phyloP scores from a whole-genome alignment of 2,888 invertebrate genomes.

The Alviniconcha strummeri region DNA sequence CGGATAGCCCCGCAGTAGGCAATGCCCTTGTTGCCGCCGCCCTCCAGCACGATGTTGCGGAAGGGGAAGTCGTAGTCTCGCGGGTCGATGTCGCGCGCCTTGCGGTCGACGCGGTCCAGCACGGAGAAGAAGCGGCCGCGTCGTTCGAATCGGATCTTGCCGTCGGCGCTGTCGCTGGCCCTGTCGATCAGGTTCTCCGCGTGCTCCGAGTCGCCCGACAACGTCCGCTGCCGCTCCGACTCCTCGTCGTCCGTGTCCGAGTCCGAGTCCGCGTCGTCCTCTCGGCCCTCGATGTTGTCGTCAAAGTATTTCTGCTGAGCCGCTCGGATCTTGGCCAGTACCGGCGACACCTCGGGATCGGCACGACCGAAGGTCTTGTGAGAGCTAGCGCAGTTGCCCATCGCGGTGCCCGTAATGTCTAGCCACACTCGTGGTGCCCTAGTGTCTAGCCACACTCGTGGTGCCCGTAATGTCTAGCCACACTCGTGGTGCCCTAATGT shows the following conservation, averaged over 20 bases:
- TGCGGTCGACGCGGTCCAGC: conserved; percentile 23
- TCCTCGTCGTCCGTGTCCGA: conserved; percentile 6
- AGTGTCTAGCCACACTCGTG: too few relatives aligned
- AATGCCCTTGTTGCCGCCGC: conserved; percentile 45
- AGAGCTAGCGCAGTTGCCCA: conserved; percentile 25
- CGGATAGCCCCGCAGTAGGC: conserved; percentile 41
- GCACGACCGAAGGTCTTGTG: neutral
- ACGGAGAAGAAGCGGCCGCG: conserved; percentile 7
- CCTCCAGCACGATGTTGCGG: conserved; percentile 45
- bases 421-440: too few relatives aligned
- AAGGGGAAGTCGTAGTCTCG: conserved; percentile 48
- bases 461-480: neutral
- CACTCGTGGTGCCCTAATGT: neutral
- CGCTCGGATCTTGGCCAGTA: conserved; percentile 9
- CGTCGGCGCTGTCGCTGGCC: conserved; percentile 18
- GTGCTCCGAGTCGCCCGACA: conserved; percentile 6
- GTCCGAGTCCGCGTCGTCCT: neutral
- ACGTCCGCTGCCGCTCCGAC: neutral
- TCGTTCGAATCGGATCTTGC: conserved; percentile 6
- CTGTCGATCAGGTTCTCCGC: conserved; percentile 22
- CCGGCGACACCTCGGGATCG: neutral
- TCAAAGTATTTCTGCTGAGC: conserved; percentile 30
- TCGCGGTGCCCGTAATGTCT: neutral
- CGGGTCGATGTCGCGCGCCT: conserved; percentile 27
- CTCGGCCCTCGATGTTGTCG: neutral